Conservation (phyloP, 1,140 invertebrate species). For the Maniola jurtina region DNA sequence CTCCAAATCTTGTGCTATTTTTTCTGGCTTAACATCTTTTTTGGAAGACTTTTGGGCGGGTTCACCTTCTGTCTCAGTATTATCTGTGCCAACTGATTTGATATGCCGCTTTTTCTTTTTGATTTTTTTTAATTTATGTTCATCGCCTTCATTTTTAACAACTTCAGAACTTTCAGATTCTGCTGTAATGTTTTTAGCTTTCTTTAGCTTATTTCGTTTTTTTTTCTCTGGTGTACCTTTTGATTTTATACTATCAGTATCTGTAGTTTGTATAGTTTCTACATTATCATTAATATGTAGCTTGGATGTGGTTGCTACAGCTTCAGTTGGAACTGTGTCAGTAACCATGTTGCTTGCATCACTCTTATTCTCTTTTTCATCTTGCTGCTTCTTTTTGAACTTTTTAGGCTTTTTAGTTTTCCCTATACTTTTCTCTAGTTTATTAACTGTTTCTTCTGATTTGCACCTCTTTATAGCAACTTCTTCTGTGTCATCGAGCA, state of each 20-base stretch:
- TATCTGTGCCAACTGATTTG: constrained; percentile 31
- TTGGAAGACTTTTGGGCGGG: constrained; percentile 40
- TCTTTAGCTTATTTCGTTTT: constrained; percentile 18
- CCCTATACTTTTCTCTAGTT: constrained; percentile 22
- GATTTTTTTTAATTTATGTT: constrained; percentile 35
- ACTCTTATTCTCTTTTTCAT: constrained; percentile 44
- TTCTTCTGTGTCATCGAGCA: constrained; percentile 59
- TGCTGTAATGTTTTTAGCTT: background rate
- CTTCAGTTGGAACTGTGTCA: constrained; percentile 15
- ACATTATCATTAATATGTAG: background rate
- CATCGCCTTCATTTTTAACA: constrained; percentile 24
- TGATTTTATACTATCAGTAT: background rate
- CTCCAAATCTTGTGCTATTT: constrained; percentile 57
- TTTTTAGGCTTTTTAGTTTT: constrained; percentile 41
- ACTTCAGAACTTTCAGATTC: background rate
- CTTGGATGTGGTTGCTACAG: background rate
- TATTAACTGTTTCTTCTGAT: constrained; percentile 32
- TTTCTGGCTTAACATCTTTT: constrained; percentile 49
- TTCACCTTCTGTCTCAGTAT: constrained; percentile 33
- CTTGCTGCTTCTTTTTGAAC: constrained; percentile 31
- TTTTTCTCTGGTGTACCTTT: constrained; percentile 14
- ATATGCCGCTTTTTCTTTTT: constrained; percentile 48
- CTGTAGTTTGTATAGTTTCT: background rate
- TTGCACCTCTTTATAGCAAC: constrained; percentile 55
- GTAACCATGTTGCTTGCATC: constrained; percentile 22